Conservation (phyloP, 1,140 invertebrate species). For the Schlechtendalia chinensis region DNA sequence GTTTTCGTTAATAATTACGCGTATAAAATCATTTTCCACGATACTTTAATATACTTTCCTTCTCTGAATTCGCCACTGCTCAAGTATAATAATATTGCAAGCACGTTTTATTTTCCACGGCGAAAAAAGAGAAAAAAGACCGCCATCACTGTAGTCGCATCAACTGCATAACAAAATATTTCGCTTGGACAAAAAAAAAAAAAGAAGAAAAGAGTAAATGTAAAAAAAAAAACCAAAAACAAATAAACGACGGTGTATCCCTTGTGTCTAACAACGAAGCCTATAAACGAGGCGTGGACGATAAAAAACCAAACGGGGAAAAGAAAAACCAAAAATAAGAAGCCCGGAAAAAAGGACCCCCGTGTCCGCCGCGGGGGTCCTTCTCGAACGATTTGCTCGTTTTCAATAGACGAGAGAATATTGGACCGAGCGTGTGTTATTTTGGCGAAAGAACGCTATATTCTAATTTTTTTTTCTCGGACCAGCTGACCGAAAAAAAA, state of each 20-base stretch:
- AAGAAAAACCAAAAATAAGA: background rate
- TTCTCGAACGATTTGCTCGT: background rate
- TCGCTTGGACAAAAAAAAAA: background rate
- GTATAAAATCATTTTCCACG: too few species aligned
- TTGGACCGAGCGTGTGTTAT: background rate
- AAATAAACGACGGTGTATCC: background rate
- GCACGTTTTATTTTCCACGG: too few species aligned
- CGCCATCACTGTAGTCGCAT: background rate
- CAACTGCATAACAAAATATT: background rate
- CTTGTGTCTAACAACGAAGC: conserved; percentile 17
- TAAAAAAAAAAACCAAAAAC: background rate
- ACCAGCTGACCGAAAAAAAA: too few species aligned
- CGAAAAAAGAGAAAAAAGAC: background rate
- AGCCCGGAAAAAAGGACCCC: background rate
- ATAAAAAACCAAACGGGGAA: background rate
- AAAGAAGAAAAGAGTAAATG: background rate
- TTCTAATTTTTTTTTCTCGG: too few species aligned
- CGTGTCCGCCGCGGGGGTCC: background rate
- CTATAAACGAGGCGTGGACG: conserved; percentile 10
- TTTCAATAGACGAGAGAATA: background rate
- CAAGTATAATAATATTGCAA: too few species aligned
- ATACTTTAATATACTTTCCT: background rate
- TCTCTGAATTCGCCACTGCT: background rate
- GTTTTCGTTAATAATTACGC: too few species aligned
- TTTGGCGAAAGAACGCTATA: too few species aligned